Evolutionary conservation across 2,888 invertebrate genomes (phyloP).

Genomic region (Machimus atricapillus): DNA sequence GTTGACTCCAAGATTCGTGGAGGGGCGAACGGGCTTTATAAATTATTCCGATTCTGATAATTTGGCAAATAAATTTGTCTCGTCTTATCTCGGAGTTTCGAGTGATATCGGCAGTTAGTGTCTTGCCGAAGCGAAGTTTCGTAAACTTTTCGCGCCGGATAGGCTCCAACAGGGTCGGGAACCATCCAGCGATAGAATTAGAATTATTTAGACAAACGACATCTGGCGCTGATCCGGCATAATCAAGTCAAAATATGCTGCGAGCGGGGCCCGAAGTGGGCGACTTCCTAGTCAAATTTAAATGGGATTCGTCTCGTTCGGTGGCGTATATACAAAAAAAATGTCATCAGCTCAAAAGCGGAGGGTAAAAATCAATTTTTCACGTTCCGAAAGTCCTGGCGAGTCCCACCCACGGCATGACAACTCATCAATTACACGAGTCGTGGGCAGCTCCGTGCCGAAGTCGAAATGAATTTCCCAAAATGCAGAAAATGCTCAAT

Average conservation of each 20-base stretch:
- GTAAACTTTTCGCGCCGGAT: not conserved
- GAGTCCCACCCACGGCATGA: conserved; percentile 23
- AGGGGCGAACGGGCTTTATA: conserved; percentile 6
- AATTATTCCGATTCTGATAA: conserved; percentile 35
- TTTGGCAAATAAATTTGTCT: conserved; percentile 36
- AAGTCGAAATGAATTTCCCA: conserved; percentile 25
- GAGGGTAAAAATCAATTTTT: conserved; percentile 20
- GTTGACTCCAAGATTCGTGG: not conserved
- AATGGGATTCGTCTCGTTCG: not conserved
- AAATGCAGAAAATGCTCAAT: conserved; percentile 35
- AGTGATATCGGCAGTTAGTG: conserved; percentile 24
- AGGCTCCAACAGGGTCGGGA: not conserved
- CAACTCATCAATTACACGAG: conserved; percentile 38
- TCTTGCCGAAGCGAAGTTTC: not conserved
- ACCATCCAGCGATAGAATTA: not conserved
- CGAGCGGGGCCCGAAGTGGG: not conserved
- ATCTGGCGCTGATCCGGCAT: not conserved
- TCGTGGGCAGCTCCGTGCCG: conserved; percentile 5
- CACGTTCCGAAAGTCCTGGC: not conserved
- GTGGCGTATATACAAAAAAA: not conserved
- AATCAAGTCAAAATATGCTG: not conserved
- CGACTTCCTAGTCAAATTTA: not conserved
- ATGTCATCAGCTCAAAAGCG: not conserved
- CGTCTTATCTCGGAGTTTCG: not conserved
- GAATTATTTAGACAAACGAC: not conserved